phyloP scores from a whole-genome alignment of 2,113 vertebrate genomes.

The Geothlypis trichas region DNA sequence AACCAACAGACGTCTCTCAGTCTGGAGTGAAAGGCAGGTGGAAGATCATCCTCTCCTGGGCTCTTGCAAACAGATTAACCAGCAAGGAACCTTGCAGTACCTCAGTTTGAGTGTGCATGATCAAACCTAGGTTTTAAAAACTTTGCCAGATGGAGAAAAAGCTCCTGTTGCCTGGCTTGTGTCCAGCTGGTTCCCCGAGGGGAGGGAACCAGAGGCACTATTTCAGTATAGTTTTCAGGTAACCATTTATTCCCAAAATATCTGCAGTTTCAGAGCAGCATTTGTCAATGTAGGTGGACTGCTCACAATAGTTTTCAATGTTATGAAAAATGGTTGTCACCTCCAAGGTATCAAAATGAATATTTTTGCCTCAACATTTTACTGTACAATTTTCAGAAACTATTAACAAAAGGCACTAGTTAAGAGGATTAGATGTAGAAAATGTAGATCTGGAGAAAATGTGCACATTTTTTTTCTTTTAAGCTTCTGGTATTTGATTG shows the following conservation, averaged over 20 bases:
- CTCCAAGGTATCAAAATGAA: background rate
- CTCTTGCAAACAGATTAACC: background rate
- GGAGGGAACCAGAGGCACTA: background rate
- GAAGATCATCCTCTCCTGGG: background rate
- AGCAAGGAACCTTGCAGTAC: background rate
- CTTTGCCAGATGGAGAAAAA: background rate
- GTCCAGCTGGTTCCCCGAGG: background rate
- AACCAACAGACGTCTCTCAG: background rate
- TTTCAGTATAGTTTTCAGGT: background rate
- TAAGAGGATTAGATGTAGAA: background rate
- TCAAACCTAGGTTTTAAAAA: background rate
- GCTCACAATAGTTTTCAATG: background rate
- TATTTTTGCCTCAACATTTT: background rate
- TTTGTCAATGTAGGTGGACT: background rate
- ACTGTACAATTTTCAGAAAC: background rate
- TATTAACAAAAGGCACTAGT: background rate
- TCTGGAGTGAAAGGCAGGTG: background rate
- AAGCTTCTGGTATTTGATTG: background rate
- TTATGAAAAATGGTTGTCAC: background rate
- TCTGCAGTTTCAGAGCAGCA: background rate
- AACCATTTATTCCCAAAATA: background rate
- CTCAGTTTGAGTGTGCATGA: background rate
- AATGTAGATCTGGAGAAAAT: background rate
- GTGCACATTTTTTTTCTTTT: rapidly evolving
- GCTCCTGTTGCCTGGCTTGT: background rate